These are phyloP conservation scores for Agapornis canus DNA, from an alignment of 2,797 vertebrate genomes.

Conservation along the genomic window DNA sequence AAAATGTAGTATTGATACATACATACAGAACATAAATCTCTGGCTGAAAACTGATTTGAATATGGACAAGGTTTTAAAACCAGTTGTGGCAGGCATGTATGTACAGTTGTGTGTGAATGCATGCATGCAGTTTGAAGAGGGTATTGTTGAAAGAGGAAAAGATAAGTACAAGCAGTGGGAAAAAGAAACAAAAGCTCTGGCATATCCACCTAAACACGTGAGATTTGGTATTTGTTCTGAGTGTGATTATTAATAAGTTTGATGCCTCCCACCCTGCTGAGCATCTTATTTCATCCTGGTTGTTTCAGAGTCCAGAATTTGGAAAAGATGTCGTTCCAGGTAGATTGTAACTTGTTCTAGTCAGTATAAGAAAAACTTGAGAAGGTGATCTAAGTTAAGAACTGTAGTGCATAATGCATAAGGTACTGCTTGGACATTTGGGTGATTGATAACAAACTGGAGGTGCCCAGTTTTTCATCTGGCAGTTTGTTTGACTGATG, in stretches of 20 bases:
- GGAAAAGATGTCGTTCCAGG: not conserved
- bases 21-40: not conserved
- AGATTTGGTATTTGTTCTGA: not conserved
- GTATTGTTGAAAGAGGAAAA: not conserved
- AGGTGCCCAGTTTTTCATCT: not conserved
- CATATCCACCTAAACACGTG: not conserved
- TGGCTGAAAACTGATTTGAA: not conserved
- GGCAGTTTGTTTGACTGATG: not conserved
- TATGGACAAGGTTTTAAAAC: not conserved
- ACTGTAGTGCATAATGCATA: not conserved
- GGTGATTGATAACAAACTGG: not conserved
- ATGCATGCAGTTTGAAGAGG: not conserved
- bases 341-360: not conserved
- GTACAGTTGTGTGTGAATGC: not conserved
- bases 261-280: not conserved
- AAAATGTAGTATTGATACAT: not conserved
- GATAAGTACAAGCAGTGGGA: not conserved
- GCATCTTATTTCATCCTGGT: not conserved
- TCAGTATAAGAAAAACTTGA: not conserved
- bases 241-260: not conserved
- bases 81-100: not conserved
- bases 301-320: not conserved
- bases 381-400: not conserved
- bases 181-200: not conserved
- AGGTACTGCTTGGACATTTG: not conserved